Conservation (phyloP, 2,113 vertebrate species). For the Dipodomys stephensi region DNA sequence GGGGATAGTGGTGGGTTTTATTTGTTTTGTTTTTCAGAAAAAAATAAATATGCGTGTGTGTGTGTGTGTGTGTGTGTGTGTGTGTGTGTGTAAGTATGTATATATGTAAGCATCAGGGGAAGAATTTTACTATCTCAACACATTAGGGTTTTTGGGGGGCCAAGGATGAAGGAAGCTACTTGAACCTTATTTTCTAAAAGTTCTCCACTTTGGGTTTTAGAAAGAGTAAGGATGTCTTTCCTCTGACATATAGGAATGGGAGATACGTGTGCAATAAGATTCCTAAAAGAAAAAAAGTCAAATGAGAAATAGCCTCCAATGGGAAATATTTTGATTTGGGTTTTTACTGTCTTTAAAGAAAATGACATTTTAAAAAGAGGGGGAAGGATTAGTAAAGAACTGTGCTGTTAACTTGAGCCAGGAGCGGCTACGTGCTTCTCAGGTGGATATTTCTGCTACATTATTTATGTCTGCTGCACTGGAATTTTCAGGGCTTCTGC, state of each 20-base stretch:
- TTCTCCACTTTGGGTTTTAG: constrained; percentile 76
- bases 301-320: constrained; percentile 64
- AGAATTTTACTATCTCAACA: constrained; percentile 81
- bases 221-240: constrained; percentile 74
- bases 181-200: constrained; percentile 65
- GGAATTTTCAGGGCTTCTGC: not conserved
- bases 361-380: not conserved
- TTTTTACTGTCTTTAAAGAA: constrained; percentile 71
- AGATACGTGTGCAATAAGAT: constrained; percentile 82
- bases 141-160: constrained; percentile 77
- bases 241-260: constrained; percentile 69
- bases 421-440: too few species aligned
- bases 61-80: constrained; percentile 90
- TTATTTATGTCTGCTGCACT: not conserved
- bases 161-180: constrained; percentile 75
- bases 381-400: too few species aligned
- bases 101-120: constrained; percentile 90
- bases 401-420: too few species aligned
- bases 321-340: constrained; percentile 79
- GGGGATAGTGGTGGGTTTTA: constrained; percentile 84
- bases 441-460: too few species aligned
- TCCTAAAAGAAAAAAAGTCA: constrained; percentile 76
- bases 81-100: constrained; percentile 87
- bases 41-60: constrained; percentile 86
- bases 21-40: constrained; percentile 62